Base-by-base conservation (phyloP, 2,113 vertebrate genomes). In the Spheniscus mendiculus region DNA sequence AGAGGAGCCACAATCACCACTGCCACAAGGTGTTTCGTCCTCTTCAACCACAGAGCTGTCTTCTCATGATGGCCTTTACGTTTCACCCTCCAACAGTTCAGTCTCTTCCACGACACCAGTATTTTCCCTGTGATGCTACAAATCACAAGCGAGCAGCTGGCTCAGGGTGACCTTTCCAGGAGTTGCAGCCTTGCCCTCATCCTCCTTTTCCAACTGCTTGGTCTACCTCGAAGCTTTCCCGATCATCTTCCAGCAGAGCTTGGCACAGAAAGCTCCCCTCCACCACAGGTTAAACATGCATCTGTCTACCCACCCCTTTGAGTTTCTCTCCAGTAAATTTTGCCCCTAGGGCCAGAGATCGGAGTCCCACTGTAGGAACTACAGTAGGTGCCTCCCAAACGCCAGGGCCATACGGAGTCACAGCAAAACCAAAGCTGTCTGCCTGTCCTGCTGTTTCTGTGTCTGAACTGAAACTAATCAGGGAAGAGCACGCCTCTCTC, bases 321-420 rank as follows among this genome's bases (percentile, higher is more conserved):
- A 12, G 62, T 49, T 86, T 56, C 71, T 38, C 44, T 34, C 38
- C 8, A 1, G 47, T 47, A 56, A 55, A 15, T 77, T 59, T 59
- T 67, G 72, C 62, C 44, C 25, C 34, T 42, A 52, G 36, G 44
- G 12, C 14, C 15, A 34, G 72, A 77, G 44, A 30, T 49, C 6
- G 5, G 30, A 12, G 15, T 49, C 9, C 9, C 8, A 3, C 6
- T 42, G 0, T 10, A 6, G 44, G 44, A 77, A n/a, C 12, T 15
- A 27, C 9, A n/a, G 9, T 11, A 47, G 15, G 29, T 19, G 19
- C 30, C 50, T 76, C n/a, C 40, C n/a, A 58, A 27, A 23, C 1
- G 0, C 42, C 1, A 1, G 61, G 49, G 17, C 83, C 11, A 0
- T 12, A 34, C 0, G 2, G 40, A 65, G 70, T 27, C 59, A 17